Conservation (phyloP, 2,888 invertebrate genomes). For the Meghimatium bilineatum region DNA sequence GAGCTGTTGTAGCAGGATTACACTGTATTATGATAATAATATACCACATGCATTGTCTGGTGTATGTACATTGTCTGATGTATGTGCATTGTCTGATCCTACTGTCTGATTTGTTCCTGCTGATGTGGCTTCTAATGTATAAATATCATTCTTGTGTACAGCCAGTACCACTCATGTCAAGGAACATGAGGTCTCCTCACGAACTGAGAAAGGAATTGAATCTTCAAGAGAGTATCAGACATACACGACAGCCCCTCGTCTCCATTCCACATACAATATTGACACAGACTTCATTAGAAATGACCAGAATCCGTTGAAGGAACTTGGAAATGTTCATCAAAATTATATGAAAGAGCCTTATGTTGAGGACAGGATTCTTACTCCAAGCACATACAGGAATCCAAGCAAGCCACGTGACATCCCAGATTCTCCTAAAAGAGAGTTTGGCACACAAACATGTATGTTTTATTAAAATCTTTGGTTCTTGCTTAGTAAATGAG, state of each 20-base stretch:
- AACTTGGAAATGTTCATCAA: background rate
- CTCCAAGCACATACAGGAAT: constrained; percentile 80
- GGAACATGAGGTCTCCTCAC: constrained; percentile 15
- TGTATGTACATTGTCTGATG: too few relatives aligned
- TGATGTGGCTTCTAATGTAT: too few relatives aligned
- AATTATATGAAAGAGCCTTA: constrained; percentile 61
- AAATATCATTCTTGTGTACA: background rate
- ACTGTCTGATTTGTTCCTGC: too few relatives aligned
- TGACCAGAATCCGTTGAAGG: background rate
- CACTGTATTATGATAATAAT: too few relatives aligned
- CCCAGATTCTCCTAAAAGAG: constrained; percentile 61
- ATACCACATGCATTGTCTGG: too few relatives aligned
- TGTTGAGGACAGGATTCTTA: constrained; percentile 79
- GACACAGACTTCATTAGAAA: background rate
- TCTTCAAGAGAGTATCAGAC: background rate
- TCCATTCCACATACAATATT: background rate
- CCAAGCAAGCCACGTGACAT: constrained; percentile 56
- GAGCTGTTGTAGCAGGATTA: too few relatives aligned
- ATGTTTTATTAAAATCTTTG: too few relatives aligned
- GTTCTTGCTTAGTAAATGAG: too few relatives aligned
- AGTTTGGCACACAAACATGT: constrained; percentile 73
- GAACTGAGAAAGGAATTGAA: constrained; percentile 15
- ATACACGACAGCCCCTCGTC: background rate
- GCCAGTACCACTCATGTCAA: constrained; percentile 25
- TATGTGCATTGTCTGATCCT: too few relatives aligned